phyloP scores from a whole-genome alignment of 2,888 invertebrate species.

The Sminthurides aquaticus region DNA sequence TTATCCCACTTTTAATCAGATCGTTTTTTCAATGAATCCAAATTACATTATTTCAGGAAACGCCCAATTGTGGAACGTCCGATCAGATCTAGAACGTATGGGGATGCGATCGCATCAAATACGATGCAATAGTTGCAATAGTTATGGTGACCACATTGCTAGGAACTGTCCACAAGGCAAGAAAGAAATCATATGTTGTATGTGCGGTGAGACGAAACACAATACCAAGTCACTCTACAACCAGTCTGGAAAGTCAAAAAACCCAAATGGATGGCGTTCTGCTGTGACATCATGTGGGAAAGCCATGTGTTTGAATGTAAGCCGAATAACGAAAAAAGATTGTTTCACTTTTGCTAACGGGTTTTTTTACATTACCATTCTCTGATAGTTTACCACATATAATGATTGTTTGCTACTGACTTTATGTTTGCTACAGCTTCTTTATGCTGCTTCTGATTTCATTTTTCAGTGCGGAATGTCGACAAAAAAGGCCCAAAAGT shows the following conservation, averaged over 20 bases:
- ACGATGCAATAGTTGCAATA: slow-evolving; percentile 6
- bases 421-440: no score
- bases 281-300: neutral
- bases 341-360: neutral
- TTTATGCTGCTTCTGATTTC: no score
- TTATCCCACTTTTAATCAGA: no score
- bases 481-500: neutral
- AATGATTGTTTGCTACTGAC: no score
- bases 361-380: no score
- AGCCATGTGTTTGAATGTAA: slow-evolving; percentile 11
- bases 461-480: neutral
- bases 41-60: neutral
- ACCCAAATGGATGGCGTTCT: neutral
- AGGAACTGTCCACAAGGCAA: slow-evolving; percentile 1
- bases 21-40: neutral
- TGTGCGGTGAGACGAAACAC: slow-evolving; percentile 7
- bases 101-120: neutral
- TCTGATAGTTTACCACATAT: no score
- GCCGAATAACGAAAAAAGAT: neutral
- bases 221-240: neutral
- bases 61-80: slow-evolving; percentile 1
- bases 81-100: neutral
- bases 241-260: neutral
- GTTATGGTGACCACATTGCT: slow-evolving; percentile 3
- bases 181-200: neutral